Evolutionary conservation across 1,140 invertebrate species (phyloP), one percentile per base, ranked within the genome.

Genomic region (Zaprionus ornatus): DNA sequence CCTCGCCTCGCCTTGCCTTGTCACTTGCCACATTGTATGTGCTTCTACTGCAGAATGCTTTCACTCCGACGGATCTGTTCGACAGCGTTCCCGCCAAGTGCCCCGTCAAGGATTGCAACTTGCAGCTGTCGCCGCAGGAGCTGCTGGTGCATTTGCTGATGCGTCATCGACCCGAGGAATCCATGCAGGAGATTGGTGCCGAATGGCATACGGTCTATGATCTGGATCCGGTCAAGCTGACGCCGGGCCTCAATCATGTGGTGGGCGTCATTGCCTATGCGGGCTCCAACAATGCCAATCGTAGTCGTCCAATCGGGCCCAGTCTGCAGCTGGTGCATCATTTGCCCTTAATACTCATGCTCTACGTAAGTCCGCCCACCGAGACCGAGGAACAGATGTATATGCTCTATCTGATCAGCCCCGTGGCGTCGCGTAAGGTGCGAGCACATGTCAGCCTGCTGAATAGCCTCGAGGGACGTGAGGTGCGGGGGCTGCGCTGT

Each of bases 241-340:
- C 54, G 15, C 35, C 77, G 0, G 77, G 77, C 5, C 48, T 27
- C 23, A 81, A 79, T 60, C 72, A 81, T 60, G 79, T 63, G 13
- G 54, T 81, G 10, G 76, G 37, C 7, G 79, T 64, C 2, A 72
- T 81, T 21, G 79, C 79, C 19, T 81, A 81, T 21, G 54, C 59
- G 7, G 79, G 79, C 40, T 54, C 72, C 9, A 65, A 35, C 27
- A 63, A 72, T 12, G 9, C 17, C 4, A 45, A 3, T 13, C 67
- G 63, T 50, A 81, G 79, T 37, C 68, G 63, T 17, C 63, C 79
- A 3, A 62, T 81, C 15, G 74, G 72, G 2, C 40, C 77, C 3
- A 73, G 79, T 15, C 63, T 81, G 25, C 76, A 81, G 17, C 25
- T 81, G 6, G 67, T 81, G 15, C 76, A 81, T 45, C 76, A 81